phyloP scores from a whole-genome alignment of 64 coral and sea anemone species.

The Stylophora pistillata region DNA sequence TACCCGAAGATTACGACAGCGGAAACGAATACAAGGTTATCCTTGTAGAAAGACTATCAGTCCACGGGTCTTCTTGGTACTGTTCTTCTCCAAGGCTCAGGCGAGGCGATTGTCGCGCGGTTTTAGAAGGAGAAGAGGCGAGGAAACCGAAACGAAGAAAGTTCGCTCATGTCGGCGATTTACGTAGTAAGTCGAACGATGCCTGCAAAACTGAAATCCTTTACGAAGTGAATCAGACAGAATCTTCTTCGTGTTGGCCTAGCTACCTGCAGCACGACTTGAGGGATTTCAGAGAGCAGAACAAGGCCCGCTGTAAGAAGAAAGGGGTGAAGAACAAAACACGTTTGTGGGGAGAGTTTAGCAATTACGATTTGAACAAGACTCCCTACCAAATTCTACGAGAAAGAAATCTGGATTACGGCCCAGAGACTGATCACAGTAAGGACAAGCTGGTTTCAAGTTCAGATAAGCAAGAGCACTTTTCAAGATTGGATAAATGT shows the following conservation, averaged over 20 bases:
- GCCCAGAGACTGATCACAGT: background rate
- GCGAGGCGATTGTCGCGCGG: slow-evolving; percentile 41
- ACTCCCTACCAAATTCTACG: background rate
- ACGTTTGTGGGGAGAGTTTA: slow-evolving; percentile 15
- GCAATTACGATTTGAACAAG: background rate
- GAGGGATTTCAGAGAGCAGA: background rate
- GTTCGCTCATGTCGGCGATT: slow-evolving; percentile 57
- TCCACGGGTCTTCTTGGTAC: background rate
- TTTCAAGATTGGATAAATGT: background rate
- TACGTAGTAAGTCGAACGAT: background rate
- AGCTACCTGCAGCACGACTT: slow-evolving; percentile 14
- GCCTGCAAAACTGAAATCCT: slow-evolving; percentile 23
- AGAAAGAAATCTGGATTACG: background rate
- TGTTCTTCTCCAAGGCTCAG: background rate
- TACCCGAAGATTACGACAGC: slow-evolving; percentile 6
- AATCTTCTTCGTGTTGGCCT: slow-evolving; percentile 37
- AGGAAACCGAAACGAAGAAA: slow-evolving; percentile 56
- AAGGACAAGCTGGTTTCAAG: background rate
- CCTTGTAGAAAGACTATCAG: slow-evolving; percentile 49
- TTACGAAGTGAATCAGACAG: slow-evolving; percentile 53
- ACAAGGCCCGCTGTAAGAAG: slow-evolving; percentile 11
- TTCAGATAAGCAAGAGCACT: background rate
- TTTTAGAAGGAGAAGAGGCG: slow-evolving; percentile 8
- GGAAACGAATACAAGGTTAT: slow-evolving; percentile 33
- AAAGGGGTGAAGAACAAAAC: slow-evolving; percentile 57